Conservation (phyloP, 1,140 invertebrate species). For the Drosophila pruinosa region DNA sequence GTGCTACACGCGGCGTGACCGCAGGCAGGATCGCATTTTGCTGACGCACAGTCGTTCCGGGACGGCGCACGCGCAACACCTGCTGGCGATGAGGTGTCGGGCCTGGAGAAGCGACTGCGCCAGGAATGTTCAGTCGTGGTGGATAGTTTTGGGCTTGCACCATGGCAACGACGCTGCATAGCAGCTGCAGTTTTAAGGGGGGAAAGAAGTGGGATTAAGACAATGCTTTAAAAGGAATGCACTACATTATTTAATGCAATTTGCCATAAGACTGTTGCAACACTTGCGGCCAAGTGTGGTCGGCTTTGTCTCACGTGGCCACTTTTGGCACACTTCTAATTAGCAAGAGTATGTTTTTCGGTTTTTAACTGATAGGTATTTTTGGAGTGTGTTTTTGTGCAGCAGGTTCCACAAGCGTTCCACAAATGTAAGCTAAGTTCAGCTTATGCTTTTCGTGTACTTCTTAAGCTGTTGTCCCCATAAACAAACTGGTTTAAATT, state of each 20-base stretch:
- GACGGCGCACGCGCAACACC: conserved; percentile 83
- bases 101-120: conserved; percentile 83
- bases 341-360: conserved; percentile 1
- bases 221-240: conserved; percentile 9
- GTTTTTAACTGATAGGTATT: conserved; percentile 2
- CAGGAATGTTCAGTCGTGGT: conserved; percentile 85
- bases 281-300: conserved; percentile 22
- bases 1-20: conserved; percentile 80
- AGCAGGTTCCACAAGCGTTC: conserved; percentile 19
- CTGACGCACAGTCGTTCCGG: conserved; percentile 73
- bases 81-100: conserved; percentile 83
- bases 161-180: conserved; percentile 57
- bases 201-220: conserved; percentile 11
- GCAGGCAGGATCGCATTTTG: conserved; percentile 83
- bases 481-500: conserved; percentile 69
- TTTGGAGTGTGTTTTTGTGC: background rate
- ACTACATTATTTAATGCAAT: background rate
- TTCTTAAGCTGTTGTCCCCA: conserved; percentile 41
- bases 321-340: conserved; percentile 39
- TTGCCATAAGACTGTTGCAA: conserved; percentile 29
- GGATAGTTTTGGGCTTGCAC: conserved; percentile 83
- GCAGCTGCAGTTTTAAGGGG: conserved; percentile 40
- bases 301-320: background rate
- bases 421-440: conserved; percentile 19
- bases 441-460: conserved; percentile 27